Base-by-base conservation (phyloP, 2,797 vertebrate species). In the Sciurus carolinensis region DNA sequence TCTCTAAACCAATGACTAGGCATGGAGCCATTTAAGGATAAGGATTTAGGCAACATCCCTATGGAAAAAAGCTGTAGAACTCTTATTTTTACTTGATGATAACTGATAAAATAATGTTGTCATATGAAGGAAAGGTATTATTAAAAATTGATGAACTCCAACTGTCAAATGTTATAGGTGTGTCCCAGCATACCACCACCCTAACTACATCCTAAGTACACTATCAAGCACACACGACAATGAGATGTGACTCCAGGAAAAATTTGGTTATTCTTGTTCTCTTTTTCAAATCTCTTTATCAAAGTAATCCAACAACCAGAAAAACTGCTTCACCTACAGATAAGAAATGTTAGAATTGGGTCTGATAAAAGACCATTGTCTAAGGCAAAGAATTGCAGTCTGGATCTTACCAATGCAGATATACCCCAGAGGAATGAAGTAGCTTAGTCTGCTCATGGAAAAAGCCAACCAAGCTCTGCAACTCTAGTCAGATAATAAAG, bases 231-330 rank as follows among this genome's bases (percentile, higher is more conserved):
- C 30, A 42, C 24, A 28, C 22, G 39, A 42, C 30, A 94, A 66
- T 89, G 44, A 87, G n/a, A 52, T 47, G 42, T 26, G 18, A 10
- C 57, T 89, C 1, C 3, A 87, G 59, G 69, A 95, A 94, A 76
- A 52, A 64, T 24, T 44, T 54, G 36, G n/a, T 90, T 73, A 67
- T 75, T 90, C 57, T 87, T 88, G 26, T 50, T 97, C 84, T 7
- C 87, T 57, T 66, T 81, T 87, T 92, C 76, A 88, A 94, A 85
- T 95, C 77, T 93, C 64, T 92, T 96, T 81, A 95, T 94, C 92
- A 66, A 89, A 87, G 87, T 79, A 94, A 95, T 92, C 24, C 88
- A 95, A 94, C 92, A 97, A 92, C 64, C n/a, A 80, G 88, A 67
- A 87, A 85, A 92, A 92, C 20, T n/a, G 39, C 75, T 84, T 95